Evolutionary conservation across 2,888 invertebrate genomes (phyloP).

Genomic region (Eretmocerus hayati): DNA sequence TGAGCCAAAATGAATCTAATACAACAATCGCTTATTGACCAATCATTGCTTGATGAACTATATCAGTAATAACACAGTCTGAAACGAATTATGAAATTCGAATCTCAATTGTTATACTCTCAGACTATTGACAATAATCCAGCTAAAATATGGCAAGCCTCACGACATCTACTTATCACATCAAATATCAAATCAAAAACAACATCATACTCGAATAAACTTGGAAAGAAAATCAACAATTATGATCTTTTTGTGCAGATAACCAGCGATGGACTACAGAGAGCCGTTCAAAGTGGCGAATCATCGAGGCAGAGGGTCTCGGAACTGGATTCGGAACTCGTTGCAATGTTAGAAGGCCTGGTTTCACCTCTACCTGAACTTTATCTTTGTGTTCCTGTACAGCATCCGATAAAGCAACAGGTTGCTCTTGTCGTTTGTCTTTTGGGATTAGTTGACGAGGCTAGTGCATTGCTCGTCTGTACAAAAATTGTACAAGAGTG

Average conservation of each 20-base stretch:
- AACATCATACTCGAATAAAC: too few relatives aligned
- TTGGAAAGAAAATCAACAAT: neutral
- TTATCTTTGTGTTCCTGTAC: constrained; percentile 36
- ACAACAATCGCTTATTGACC: too few relatives aligned
- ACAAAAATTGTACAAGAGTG: constrained; percentile 38
- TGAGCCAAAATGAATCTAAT: too few relatives aligned
- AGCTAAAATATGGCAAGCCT: too few relatives aligned
- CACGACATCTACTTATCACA: too few relatives aligned
- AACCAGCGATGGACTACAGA: constrained; percentile 13
- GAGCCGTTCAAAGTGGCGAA: constrained; percentile 22
- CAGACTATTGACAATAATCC: too few relatives aligned
- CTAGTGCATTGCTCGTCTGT: constrained; percentile 26
- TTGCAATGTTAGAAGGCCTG: constrained; percentile 28
- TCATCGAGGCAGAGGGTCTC: constrained; percentile 24
- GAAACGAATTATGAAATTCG: too few relatives aligned
- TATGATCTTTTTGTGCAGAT: constrained; percentile 11
- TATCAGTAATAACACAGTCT: too few relatives aligned
- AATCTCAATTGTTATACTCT: too few relatives aligned
- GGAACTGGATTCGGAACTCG: constrained; percentile 34
- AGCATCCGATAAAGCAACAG: constrained; percentile 33
- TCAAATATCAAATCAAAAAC: too few relatives aligned
- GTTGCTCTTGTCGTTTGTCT: constrained; percentile 40
- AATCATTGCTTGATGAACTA: too few relatives aligned
- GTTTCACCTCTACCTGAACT: constrained; percentile 28
- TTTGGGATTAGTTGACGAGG: constrained; percentile 25